These are phyloP conservation scores for Takifugu bimaculatus DNA, from an alignment of 2,113 vertebrate genomes.

Conservation along the genomic window DNA sequence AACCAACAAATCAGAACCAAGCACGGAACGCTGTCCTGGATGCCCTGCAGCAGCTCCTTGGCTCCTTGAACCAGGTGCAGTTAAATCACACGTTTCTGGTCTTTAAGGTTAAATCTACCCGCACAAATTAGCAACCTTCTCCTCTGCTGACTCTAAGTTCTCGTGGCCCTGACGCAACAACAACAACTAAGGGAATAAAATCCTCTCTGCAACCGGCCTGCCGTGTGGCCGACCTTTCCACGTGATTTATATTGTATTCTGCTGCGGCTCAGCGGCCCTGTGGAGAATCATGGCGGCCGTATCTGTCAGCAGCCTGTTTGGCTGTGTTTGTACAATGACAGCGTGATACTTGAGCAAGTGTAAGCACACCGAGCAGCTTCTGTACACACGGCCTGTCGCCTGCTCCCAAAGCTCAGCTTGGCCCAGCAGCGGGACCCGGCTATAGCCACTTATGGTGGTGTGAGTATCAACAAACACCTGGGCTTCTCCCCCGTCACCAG, in stretches of 20 bases:
- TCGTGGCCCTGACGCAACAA: no score
- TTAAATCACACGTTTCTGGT: no score
- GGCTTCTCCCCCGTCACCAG: conserved; percentile 45
- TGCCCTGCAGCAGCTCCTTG: no score
- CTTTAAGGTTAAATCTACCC: no score
- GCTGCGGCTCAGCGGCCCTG: not conserved
- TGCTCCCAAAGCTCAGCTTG: conserved; percentile 19
- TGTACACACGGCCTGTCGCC: conserved; percentile 51
- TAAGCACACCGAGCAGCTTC: conserved; percentile 50
- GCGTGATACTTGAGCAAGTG: conserved; percentile 44
- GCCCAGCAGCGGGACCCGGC: conserved; percentile 33
- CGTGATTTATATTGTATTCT: conserved; percentile 8
- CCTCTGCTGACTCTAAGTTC: no score
- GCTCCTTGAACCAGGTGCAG: no score
- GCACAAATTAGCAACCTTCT: no score
- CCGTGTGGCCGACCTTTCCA: not conserved
- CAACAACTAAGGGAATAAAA: no score
- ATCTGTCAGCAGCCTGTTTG: conserved; percentile 38
- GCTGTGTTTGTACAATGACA: conserved; percentile 51
- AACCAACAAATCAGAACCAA: no score
- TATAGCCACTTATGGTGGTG: conserved; percentile 55
- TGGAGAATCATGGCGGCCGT: conserved; percentile 12
- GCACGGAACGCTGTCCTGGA: no score
- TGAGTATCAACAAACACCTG: conserved; percentile 65
- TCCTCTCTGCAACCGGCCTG: no score